Evolutionary conservation across 1,140 invertebrate genomes (phyloP).

Genomic region (Aphaenogaster rudis): DNA sequence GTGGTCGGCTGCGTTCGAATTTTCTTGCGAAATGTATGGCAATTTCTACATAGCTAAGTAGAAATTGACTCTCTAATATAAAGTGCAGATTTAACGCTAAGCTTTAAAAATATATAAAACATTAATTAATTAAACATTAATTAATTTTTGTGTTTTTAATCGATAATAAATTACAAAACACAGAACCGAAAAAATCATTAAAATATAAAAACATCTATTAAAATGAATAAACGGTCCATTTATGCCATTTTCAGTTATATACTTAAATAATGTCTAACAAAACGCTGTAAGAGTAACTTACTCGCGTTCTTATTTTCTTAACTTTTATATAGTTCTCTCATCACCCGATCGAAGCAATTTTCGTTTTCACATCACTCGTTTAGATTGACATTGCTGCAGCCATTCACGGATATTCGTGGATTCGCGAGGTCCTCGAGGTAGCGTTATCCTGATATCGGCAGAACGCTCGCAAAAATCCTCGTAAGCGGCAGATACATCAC

Average conservation of each 20-base stretch:
- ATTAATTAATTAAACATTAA: too few relatives aligned
- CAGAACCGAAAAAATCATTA: background rate
- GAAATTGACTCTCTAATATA: background rate
- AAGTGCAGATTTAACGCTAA: background rate
- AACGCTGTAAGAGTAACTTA: background rate
- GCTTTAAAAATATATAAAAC: too few relatives aligned
- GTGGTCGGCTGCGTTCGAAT: slow-evolving; percentile 12
- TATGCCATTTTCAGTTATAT: background rate
- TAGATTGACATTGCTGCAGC: slow-evolving; percentile 46
- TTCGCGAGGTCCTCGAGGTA: slow-evolving; percentile 45
- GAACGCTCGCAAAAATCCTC: slow-evolving; percentile 60
- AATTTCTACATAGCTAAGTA: slow-evolving; percentile 12
- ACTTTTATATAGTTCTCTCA: slow-evolving; percentile 19
- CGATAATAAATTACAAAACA: background rate
- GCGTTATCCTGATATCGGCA: slow-evolving; percentile 60
- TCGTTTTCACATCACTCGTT: slow-evolving; percentile 52
- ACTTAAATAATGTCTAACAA: background rate
- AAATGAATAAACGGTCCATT: background rate
- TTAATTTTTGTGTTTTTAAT: background rate
- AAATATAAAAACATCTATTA: background rate
- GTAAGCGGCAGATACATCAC: slow-evolving; percentile 64
- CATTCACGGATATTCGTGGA: slow-evolving; percentile 40
- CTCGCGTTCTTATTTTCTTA: background rate
- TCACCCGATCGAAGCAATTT: slow-evolving; percentile 27
- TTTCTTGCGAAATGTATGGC: slow-evolving; percentile 26